Evolutionary conservation across 2,797 vertebrate genomes (phyloP).

Genomic region (Tokudaia muenninki): DNA sequence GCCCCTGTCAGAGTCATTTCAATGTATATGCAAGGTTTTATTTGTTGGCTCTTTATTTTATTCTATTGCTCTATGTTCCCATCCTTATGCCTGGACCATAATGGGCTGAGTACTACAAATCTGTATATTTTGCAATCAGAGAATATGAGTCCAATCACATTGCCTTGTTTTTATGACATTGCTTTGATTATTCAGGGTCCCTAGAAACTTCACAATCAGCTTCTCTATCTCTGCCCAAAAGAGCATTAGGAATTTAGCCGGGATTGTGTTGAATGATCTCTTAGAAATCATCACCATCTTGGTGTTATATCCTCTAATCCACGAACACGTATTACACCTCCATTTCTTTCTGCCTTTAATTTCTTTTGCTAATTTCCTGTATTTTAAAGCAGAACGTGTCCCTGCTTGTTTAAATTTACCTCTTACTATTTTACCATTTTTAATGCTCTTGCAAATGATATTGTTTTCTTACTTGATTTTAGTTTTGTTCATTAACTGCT

Average conservation of each 20-base stretch:
- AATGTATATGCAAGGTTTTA: neutral
- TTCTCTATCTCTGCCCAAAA: neutral
- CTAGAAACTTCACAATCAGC: neutral
- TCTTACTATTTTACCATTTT: neutral
- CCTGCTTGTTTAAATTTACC: neutral
- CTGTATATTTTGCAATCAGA: neutral
- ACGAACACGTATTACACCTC: neutral
- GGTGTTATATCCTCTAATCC: neutral
- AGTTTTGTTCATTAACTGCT: constrained; percentile 3
- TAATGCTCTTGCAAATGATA: neutral
- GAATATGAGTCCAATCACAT: neutral
- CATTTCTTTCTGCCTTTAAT: neutral
- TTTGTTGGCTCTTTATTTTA: neutral
- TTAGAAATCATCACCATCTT: neutral
- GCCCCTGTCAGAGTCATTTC: neutral
- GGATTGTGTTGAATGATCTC: neutral
- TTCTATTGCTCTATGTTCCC: neutral
- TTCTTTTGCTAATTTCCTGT: neutral
- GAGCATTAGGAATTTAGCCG: neutral
- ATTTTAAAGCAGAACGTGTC: neutral
- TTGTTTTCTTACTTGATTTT: neutral
- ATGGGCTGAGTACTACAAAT: neutral
- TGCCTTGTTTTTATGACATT: neutral
- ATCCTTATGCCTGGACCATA: neutral
- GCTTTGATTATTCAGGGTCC: neutral